Base-by-base conservation (phyloP, 2,113 vertebrate genomes). In the Acanthisitta chloris region DNA sequence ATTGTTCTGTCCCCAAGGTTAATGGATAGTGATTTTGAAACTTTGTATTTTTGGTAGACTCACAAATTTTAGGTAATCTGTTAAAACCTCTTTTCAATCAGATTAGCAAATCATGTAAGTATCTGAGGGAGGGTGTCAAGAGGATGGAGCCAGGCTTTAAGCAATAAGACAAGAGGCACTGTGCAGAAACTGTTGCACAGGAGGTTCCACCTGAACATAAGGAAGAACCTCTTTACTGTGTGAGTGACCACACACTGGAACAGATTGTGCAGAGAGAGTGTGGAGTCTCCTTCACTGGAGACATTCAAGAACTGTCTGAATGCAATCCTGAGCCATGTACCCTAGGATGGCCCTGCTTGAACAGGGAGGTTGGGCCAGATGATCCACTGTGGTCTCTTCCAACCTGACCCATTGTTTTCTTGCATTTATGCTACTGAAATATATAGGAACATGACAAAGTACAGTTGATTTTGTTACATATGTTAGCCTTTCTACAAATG, bases 1-100 rank as follows among this genome's bases (percentile, higher is more conserved):
- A 95, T 71, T 86, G 54, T 91, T 90, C 38, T 88, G 85, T 93
- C 58, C 84, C 87, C 0, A 0, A 55, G 51, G 55, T 88, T 97
- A 97, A 96, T 80, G 80, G 79, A 49, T 77, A 94, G 65, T 65
- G 93, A 96, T 88, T 96, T 93, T 70, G 61, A 81, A 91, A 79
- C 78, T 94, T 94, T 92, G 34, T 84, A 90, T 96, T 96, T 91
- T 86, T 26, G 20, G 64, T 86, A 66, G 77, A 92, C 86, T 95
- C 69, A 78, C 59, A 80, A 28, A 84, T 51, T 36, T 69, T 55
- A 77, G 52, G 54, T 90, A 87, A 86, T 77, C 67, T 95, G 58
- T 93, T 52, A 86, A 76, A 97, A 86, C 7, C n/a, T 46, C 57
- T 80, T 92, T 94, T 92, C 54, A 84, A 78, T 79, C 48, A 90